Evolutionary conservation across 2,797 vertebrate genomes (phyloP).

Genomic region (Schizopygopsis pylzovi): DNA sequence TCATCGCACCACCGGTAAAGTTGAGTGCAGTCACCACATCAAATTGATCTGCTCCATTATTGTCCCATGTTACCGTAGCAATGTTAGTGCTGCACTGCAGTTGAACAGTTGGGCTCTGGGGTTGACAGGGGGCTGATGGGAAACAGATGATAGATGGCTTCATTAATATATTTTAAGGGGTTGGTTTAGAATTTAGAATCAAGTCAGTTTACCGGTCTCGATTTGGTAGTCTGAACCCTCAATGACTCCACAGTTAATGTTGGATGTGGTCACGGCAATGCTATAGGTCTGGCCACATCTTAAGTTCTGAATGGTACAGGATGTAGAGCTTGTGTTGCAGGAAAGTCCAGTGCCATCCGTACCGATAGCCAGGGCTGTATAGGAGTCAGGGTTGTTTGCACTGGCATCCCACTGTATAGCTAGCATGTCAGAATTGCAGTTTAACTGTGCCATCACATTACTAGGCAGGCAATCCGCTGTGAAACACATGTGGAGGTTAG

Average conservation of each 20-base stretch:
- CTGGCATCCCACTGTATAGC: slow-evolving; percentile 71
- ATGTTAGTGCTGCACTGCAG: slow-evolving; percentile 71
- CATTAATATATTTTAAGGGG: background rate
- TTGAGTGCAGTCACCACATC: slow-evolving; percentile 70
- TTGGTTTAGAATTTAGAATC: background rate
- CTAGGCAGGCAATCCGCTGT: slow-evolving; percentile 79
- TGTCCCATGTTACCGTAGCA: slow-evolving; percentile 70
- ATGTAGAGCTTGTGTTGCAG: slow-evolving; percentile 66
- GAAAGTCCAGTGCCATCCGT: slow-evolving; percentile 60
- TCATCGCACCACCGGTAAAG: slow-evolving; percentile 55
- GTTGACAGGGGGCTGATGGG: slow-evolving; percentile 74
- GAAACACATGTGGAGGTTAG: background rate
- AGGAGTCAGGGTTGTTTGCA: slow-evolving; percentile 42
- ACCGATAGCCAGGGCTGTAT: slow-evolving; percentile 75
- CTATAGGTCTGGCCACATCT: slow-evolving; percentile 77
- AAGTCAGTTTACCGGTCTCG: slow-evolving; percentile 71
- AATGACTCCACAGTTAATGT: slow-evolving; percentile 68
- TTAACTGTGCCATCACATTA: slow-evolving; percentile 66
- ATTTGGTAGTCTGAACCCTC: slow-evolving; percentile 71
- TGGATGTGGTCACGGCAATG: slow-evolving; percentile 71
- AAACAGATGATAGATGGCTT: slow-evolving; percentile 5
- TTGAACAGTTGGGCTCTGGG: slow-evolving; percentile 51
- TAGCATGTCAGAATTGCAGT: slow-evolving; percentile 73
- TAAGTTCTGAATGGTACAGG: slow-evolving; percentile 72
- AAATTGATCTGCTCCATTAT: slow-evolving; percentile 68